Percentiles rank a stretch among this genome's conserved stretches.
phyloP scores from a whole-genome alignment of 1,140 invertebrate genomes.

The Orussus abietinus region DNA sequence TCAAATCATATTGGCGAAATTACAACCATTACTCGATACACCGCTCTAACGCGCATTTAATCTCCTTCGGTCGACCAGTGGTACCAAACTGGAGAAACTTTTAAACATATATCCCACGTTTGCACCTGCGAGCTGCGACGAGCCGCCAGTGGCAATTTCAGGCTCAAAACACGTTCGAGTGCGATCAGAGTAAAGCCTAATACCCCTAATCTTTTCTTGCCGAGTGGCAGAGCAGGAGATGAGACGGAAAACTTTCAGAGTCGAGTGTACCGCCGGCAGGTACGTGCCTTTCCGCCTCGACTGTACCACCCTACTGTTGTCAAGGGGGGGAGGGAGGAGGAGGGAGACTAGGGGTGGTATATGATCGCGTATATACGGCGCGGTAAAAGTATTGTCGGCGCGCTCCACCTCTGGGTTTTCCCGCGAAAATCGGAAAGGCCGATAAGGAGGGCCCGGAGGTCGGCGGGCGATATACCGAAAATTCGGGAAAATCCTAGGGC shows the following conservation, averaged over 20 bases:
- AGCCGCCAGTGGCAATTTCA: too few relatives aligned
- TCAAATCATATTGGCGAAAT: too few relatives aligned
- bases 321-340: constrained; percentile 35
- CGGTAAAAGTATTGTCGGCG: constrained; percentile 51
- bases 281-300: constrained; percentile 37
- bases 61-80: too few relatives aligned
- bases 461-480: constrained; percentile 31
- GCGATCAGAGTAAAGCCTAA: too few relatives aligned
- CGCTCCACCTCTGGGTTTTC: constrained; percentile 49
- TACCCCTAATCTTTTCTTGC: too few relatives aligned
- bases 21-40: too few relatives aligned
- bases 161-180: too few relatives aligned
- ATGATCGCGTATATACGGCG: constrained; percentile 53
- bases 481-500: constrained; percentile 34
- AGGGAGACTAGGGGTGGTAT: constrained; percentile 54
- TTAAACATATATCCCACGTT: too few relatives aligned
- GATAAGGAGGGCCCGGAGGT: constrained; percentile 5
- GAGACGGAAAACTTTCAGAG: constrained; percentile 14
- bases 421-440: constrained; percentile 33
- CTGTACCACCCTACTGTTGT: constrained; percentile 54
- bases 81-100: too few relatives aligned
- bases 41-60: too few relatives aligned
- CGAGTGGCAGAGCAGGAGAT: not conserved
- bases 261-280: constrained; percentile 32
- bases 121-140: too few relatives aligned